Conservation (phyloP, 2,888 invertebrate genomes). For the Mythimna albipuncta region DNA sequence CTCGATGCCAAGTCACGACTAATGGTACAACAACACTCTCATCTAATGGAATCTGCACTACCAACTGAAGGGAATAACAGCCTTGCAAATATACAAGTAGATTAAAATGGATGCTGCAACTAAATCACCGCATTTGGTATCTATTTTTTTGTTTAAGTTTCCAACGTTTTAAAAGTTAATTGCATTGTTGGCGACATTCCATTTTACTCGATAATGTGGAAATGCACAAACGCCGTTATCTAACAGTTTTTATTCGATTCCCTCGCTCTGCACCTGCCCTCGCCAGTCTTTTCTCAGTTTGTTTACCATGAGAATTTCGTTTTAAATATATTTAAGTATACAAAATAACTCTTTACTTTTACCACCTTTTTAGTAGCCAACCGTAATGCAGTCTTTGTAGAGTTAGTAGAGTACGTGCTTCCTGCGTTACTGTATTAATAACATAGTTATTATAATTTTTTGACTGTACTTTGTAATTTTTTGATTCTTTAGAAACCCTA, state of each 20-base stretch:
- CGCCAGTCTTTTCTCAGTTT: conserved; percentile 36
- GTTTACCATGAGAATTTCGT: conserved; percentile 23
- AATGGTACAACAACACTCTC: conserved; percentile 79
- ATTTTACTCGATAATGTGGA: conserved; percentile 70
- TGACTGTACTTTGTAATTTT: too few relatives aligned
- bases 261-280: conserved; percentile 64
- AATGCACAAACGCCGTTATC: conserved; percentile 70
- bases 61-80: conserved; percentile 52
- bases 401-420: not conserved
- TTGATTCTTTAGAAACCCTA: too few relatives aligned
- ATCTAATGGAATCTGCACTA: conserved; percentile 67
- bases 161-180: conserved; percentile 71
- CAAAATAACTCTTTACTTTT: conserved; percentile 2
- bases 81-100: conserved; percentile 50
- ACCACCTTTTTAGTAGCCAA: not conserved
- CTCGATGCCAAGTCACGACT: conserved; percentile 88
- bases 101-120: conserved; percentile 50
- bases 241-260: conserved; percentile 66
- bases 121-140: conserved; percentile 59
- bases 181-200: conserved; percentile 70
- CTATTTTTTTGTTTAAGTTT: conserved; percentile 55
- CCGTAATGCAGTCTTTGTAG: not conserved
- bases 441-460: not conserved
- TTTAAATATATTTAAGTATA: conserved; percentile 7
- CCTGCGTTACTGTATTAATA: conserved; percentile 8